Percentiles rank a stretch among this genome's conserved stretches.
Conservation (phyloP, 2,113 vertebrate genomes). For the Pollachius pollachius region DNA sequence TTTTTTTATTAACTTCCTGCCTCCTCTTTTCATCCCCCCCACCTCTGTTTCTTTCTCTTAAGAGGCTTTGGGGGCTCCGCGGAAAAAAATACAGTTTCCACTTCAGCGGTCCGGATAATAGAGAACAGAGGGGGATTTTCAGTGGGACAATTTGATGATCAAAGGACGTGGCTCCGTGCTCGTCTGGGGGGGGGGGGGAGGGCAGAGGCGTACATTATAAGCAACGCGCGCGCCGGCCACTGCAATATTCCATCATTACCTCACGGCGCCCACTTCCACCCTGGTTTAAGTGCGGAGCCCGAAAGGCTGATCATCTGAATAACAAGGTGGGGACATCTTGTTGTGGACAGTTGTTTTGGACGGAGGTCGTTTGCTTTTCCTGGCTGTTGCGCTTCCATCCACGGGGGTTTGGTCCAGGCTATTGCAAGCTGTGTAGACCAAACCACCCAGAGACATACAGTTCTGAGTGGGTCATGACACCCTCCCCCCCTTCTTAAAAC, state of each 20-base stretch:
- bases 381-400: background rate
- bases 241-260: constrained; percentile 46
- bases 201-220: no score
- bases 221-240: constrained; percentile 19
- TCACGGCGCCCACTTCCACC: constrained; percentile 32
- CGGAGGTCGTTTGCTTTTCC: background rate
- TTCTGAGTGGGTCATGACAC: no score
- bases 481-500: no score
- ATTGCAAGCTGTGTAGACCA: no score
- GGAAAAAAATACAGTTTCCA: constrained; percentile 57
- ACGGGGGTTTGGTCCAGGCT: no score
- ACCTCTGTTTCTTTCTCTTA: constrained; percentile 23
- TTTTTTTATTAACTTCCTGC: constrained; percentile 24
- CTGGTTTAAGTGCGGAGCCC: constrained; percentile 28
- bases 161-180: constrained; percentile 57
- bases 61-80: constrained; percentile 48
- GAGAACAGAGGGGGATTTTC: constrained; percentile 65
- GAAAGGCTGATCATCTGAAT: constrained; percentile 30
- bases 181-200: constrained; percentile 9
- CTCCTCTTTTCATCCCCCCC: constrained; percentile 47
- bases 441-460: no score
- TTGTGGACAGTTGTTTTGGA: background rate
- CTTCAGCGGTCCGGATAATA: constrained; percentile 65
- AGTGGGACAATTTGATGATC: constrained; percentile 72
- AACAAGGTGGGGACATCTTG: constrained; percentile 9